Evolutionary conservation across 2,888 invertebrate species (phyloP), one percentile per base, ranked within the genome.

Genomic region (Cheilosia grossa): DNA sequence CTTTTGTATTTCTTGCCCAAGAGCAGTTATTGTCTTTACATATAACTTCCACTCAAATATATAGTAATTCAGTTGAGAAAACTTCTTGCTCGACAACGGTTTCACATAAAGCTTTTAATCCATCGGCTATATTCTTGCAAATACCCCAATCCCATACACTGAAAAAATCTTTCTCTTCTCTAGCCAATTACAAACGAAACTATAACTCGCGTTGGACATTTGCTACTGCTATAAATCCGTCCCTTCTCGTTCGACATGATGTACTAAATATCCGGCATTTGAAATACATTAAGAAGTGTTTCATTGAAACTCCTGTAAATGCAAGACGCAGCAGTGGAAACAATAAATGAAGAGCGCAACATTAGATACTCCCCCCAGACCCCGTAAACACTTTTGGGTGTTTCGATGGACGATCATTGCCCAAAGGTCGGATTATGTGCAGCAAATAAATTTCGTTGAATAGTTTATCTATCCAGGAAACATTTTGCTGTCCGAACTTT

Each of bases 391-490:
- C 81, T 81, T 74, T 81, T 58, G 33, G 51, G 40, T 51, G 47
- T 51, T 61, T 54, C 53, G 53, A 5, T 13, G 53, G 15, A 30
- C 51, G 49, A 58, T 56, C 69, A 49, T 24, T 64, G 74, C 63
- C 56, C 63, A 69, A 74, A 74, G 74, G 74, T 67, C 80, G 54
- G 59, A 40, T 59, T 59, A 51, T 69, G 69, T 74, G 64, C 64
- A 53, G 33, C 42, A 56, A 61, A 74, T 63, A 69, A 61, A 81
- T 75, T 75, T 58, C 75, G 19, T 67, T 63, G 82, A 78, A 73
- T 82, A 78, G 78, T 78, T 82, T 73, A 73, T 82, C 78, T 78
- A 67, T 72, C 72, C 72, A 78, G 82, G 78, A 78, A 82, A 63
- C 63, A 82, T 78, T 78, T 82, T 63, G 61, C 78, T 59, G 66